Evolutionary conservation across 2,888 invertebrate genomes (phyloP).

Genomic region (Cantharis rufa): DNA sequence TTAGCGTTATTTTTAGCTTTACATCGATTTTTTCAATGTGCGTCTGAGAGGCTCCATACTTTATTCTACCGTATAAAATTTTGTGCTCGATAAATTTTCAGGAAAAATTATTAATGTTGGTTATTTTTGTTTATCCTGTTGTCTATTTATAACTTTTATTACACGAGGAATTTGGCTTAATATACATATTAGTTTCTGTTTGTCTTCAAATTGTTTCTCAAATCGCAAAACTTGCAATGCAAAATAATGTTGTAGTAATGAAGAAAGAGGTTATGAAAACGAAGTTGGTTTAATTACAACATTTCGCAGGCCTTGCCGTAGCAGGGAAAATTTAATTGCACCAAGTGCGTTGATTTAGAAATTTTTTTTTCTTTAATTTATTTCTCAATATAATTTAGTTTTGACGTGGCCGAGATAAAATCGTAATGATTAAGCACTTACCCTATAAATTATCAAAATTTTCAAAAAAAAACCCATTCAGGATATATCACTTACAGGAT

Average conservation of each 20-base stretch:
- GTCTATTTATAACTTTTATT: background rate
- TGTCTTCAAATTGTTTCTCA: background rate
- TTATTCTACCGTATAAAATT: background rate
- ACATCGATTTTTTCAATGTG: background rate
- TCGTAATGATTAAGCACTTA: background rate
- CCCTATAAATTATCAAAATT: background rate
- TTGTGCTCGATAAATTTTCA: background rate
- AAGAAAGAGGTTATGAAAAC: background rate
- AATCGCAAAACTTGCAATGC: background rate
- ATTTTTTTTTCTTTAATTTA: background rate
- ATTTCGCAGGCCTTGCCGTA: background rate
- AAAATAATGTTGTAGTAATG: background rate
- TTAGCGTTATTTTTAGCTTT: background rate
- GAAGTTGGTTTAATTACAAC: background rate
- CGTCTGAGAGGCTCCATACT: background rate
- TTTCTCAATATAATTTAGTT: background rate
- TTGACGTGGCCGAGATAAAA: too few species aligned
- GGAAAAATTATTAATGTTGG: background rate
- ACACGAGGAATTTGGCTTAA: background rate
- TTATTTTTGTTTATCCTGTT: background rate
- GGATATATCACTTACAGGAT: background rate
- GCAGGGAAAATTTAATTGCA: background rate
- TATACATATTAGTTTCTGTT: background rate
- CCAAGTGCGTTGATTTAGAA: background rate
- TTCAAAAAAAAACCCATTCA: background rate